Base-by-base conservation (phyloP, 1,140 invertebrate genomes). In the Pseudomyrmex gracilis region DNA sequence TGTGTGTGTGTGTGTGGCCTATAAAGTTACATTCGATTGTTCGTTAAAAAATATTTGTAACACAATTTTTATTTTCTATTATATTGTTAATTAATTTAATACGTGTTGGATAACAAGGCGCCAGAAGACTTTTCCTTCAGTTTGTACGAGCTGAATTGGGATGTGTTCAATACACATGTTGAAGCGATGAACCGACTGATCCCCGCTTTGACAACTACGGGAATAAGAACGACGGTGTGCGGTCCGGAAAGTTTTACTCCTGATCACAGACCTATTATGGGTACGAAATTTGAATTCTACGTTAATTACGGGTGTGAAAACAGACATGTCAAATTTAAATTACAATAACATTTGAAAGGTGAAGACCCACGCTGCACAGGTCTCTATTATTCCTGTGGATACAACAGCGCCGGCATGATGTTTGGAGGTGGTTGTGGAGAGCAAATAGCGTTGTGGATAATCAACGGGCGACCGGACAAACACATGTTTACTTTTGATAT, bases 361-460 rank as follows among this genome's bases (percentile, higher is more conserved):
- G 95, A 96, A 87, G 95, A 96, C 90, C 95, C 95, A 2, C 87
- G 90, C 12, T 94, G 93, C 76, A 82, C 83, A 86, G 95, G 97
- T 60, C 95, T 98, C 43, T 98, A 96, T 92, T 97, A 98, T 91
- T 97, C 96, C 60, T 97, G 97, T 90, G 98, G 97, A 10, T 98
- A 97, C 92, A 99, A 98, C 92, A 98, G 97, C 34, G 96, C 97
- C 0, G 98, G 98, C 3, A 98, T 98, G 96, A 98, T 98, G 97
- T 96, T 98, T 64, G 97, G 97, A 47, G 97, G 97, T 4, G 98
- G 98, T 2, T 97, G 97, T 86, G 97, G 96, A 0, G 96, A 98
- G 90, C 97, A 98, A 93, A 95, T 98, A 82, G 97, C 98, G 0
- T 95, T 96, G 58, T 98, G 98, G 98, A 96, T 98, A 70, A 94